phyloP scores from a whole-genome alignment of 2,888 invertebrate genomes.

The Drosophila borealis region DNA sequence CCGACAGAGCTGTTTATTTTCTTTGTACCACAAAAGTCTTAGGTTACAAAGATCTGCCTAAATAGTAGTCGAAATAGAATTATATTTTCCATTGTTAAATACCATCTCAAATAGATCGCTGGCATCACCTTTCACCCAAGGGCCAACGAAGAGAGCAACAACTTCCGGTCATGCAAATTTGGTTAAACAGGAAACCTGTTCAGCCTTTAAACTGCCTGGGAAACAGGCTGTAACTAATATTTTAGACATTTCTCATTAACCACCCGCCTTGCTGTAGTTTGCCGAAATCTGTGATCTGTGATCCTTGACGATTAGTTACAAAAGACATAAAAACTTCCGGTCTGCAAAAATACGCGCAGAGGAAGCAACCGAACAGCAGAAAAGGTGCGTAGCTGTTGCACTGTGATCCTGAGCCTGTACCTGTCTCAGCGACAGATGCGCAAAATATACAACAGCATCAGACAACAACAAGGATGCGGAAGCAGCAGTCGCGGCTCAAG shows the following conservation, averaged over 20 bases:
- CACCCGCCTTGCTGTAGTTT: slow-evolving; percentile 63
- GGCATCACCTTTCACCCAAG: slow-evolving; percentile 60
- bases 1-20: too few relatives aligned
- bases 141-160: slow-evolving; percentile 45
- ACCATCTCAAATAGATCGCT: slow-evolving; percentile 40
- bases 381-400: slow-evolving; percentile 59
- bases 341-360: slow-evolving; percentile 40
- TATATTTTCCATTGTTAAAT: slow-evolving; percentile 35
- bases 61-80: slow-evolving; percentile 46
- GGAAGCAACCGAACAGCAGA: slow-evolving; percentile 44
- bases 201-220: slow-evolving; percentile 32
- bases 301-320: slow-evolving; percentile 67
- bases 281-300: slow-evolving; percentile 64
- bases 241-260: slow-evolving; percentile 50
- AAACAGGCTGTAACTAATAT: slow-evolving; percentile 61
- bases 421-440: slow-evolving; percentile 73
- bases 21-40: background rate
- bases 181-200: slow-evolving; percentile 47
- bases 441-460: slow-evolving; percentile 30
- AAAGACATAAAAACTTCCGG: slow-evolving; percentile 71
- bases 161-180: slow-evolving; percentile 73
- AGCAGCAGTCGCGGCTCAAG: slow-evolving; percentile 53
- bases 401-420: slow-evolving; percentile 49
- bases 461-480: slow-evolving; percentile 65
- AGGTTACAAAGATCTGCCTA: background rate